Percentiles rank a stretch among this genome's conserved stretches.
phyloP scores from a whole-genome alignment of 23 tunicate species.

The Phallusia fumigata region DNA sequence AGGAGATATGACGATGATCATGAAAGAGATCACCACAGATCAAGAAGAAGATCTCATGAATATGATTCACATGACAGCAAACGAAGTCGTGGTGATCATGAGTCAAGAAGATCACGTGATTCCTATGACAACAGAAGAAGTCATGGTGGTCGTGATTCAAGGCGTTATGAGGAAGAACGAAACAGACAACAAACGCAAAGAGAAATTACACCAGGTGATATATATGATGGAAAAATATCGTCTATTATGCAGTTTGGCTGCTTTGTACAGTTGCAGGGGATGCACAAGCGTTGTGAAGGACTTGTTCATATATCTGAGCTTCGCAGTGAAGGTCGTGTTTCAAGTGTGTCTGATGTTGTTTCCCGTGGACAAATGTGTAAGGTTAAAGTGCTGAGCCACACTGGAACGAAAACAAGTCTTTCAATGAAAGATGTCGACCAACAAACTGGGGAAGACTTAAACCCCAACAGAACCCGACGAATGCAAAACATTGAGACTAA shows the following conservation, averaged over 20 bases:
- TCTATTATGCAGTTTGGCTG: constrained; percentile 96
- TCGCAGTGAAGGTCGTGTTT: constrained; percentile 75
- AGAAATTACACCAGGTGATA: constrained; percentile 57
- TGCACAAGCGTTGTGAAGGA: constrained; percentile 73
- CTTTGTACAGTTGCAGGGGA: constrained; percentile 83
- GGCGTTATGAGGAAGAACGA: neutral
- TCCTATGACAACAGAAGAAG: neutral
- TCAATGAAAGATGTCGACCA: constrained; percentile 97
- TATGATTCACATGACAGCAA: neutral
- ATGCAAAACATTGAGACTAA: constrained; percentile 46
- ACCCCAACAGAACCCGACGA: constrained; percentile 75
- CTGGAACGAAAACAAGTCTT: constrained; percentile 77
- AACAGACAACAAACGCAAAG: neutral
- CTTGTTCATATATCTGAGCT: constrained; percentile 92
- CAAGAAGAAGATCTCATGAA: constrained; percentile 1
- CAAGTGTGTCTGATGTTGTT: constrained; percentile 83
- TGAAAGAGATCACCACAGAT: constrained; percentile 15
- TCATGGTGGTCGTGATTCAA: constrained; percentile 18
- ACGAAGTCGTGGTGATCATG: constrained; percentile 8
- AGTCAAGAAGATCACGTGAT: constrained; percentile 6
- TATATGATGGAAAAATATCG: constrained; percentile 89
- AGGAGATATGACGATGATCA: constrained; percentile 14
- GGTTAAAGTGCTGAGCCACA: constrained; percentile 80
- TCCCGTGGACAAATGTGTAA: constrained; percentile 76
- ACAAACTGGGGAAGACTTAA: constrained; percentile 83